Evolutionary conservation across 64 coral and sea anemone genomes (phyloP), one percentile per base, ranked within the genome.

Genomic region (Acropora tenuis): DNA sequence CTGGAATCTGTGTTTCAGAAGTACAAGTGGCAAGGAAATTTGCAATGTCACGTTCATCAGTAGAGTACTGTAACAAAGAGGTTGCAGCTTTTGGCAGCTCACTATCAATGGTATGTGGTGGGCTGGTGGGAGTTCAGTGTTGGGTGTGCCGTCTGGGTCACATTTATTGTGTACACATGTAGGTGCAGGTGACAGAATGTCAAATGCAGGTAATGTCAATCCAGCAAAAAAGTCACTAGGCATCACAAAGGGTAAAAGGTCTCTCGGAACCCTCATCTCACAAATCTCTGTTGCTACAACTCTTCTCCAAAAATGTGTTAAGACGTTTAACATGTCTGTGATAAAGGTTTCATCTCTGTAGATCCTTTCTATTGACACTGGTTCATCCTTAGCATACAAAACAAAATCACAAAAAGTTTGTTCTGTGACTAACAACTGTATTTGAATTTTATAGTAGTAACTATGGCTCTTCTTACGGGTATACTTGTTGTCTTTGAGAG

Each of bases 331-430:
- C 18, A 94, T 86, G 46, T 90, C 80, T 71, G 47, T 20, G 16
- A 94, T 94, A 18, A 90, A 17, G 65, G 42, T 17, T 78, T 94
- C 58, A 90, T 94, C 79, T 84, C 87, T 86, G 79, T 77, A 78
- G 46, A 96, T 89, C 76, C 86, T 92, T 80, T 96, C 86, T 16
- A 92, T 69, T 63, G 94, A 92, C 6, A 92, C 90, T n/a, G 82
- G 48, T 30, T 86, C 86, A 58, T 92, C 78, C 50, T 89, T 77
- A 78, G 92, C 87, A 89, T 84, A 89, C 71, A 89, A 78, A 17
- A 94, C 19, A 52, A 94, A 94, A 87, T 94, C 87, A 72, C 92
- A 94, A 50, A 77, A 89, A 7, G 76, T 76, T 72, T 74, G 74
- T 89, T 94, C 87, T 68, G 72, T 84, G 72, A 94, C 15, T 63